These are phyloP conservation scores for Pogona vitticeps DNA, from an alignment of 2,113 vertebrate species.

Conservation along the genomic window DNA sequence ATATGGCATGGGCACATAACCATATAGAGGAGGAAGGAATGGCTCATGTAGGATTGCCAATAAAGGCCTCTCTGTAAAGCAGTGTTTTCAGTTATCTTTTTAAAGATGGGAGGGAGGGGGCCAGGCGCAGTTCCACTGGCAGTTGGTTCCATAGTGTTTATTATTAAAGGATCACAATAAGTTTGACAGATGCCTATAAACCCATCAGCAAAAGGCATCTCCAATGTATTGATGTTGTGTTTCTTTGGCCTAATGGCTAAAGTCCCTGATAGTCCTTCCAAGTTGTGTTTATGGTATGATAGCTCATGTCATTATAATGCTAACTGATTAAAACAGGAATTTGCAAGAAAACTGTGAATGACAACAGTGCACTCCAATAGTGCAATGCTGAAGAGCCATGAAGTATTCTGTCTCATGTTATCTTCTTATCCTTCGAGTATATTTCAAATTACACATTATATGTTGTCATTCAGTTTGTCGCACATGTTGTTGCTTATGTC, in stretches of 20 bases:
- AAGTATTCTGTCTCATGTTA: background rate
- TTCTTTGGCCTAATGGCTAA: background rate
- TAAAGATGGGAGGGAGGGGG: no score
- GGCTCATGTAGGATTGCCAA: no score
- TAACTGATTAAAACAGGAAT: background rate
- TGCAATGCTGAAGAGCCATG: slow-evolving; percentile 7
- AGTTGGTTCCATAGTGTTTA: no score
- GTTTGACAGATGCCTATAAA: background rate
- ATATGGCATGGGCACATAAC: no score
- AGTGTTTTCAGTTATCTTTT: no score
- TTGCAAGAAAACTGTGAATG: background rate
- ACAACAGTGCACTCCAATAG: background rate
- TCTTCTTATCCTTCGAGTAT: background rate
- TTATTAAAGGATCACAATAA: background rate
- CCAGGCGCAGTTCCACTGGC: no score
- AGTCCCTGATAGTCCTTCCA: background rate
- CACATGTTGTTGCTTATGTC: background rate
- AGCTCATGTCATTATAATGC: background rate
- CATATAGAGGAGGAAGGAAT: no score
- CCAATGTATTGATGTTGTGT: background rate
- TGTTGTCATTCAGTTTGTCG: background rate
- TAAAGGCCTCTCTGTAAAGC: no score
- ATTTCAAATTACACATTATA: slow-evolving; percentile 18
- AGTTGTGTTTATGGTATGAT: background rate
- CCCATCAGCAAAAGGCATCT: background rate